Conservation (phyloP, 1,140 invertebrate species). For the Drosophila lini region DNA sequence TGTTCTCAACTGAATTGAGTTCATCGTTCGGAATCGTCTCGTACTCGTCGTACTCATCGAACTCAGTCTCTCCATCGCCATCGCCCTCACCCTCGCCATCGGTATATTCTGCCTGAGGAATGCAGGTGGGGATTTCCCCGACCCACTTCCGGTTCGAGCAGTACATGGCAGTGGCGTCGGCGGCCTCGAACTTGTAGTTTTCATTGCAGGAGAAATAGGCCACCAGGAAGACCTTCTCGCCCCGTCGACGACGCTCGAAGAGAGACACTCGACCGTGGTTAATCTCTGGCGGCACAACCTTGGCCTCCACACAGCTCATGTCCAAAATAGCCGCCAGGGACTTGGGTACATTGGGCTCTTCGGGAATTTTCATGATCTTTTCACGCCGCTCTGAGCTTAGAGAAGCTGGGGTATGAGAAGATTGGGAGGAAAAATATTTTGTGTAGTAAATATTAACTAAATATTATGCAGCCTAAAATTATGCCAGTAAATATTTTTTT, state of each 20-base stretch:
- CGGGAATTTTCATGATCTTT: conserved; percentile 57
- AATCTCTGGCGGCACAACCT: conserved; percentile 69
- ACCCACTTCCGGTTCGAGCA: conserved; percentile 86
- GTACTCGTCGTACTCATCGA: conserved; percentile 58
- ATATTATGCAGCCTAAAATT: neutral
- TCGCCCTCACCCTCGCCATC: conserved; percentile 34
- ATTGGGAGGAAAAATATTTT: neutral
- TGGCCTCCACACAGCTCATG: conserved; percentile 69
- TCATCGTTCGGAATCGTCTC: conserved; percentile 40
- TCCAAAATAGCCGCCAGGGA: conserved; percentile 61
- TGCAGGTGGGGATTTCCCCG: conserved; percentile 86
- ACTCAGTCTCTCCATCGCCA: conserved; percentile 7
- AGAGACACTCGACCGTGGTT: conserved; percentile 63
- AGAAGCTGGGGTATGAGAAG: neutral
- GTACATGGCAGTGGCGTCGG: conserved; percentile 85
- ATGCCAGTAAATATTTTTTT: neutral
- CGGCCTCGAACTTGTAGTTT: conserved; percentile 85
- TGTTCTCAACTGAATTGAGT: conserved; percentile 8
- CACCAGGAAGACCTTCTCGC: conserved; percentile 86
- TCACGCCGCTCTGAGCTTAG: conserved; percentile 38
- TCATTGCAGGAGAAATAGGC: conserved; percentile 86
- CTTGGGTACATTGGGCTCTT: conserved; percentile 55
- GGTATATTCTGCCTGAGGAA: conserved; percentile 70
- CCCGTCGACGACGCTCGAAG: conserved; percentile 69
- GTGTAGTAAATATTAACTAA: neutral